phyloP scores from a whole-genome alignment of 2,797 vertebrate species.

The Rhadinocentrus ornatus region DNA sequence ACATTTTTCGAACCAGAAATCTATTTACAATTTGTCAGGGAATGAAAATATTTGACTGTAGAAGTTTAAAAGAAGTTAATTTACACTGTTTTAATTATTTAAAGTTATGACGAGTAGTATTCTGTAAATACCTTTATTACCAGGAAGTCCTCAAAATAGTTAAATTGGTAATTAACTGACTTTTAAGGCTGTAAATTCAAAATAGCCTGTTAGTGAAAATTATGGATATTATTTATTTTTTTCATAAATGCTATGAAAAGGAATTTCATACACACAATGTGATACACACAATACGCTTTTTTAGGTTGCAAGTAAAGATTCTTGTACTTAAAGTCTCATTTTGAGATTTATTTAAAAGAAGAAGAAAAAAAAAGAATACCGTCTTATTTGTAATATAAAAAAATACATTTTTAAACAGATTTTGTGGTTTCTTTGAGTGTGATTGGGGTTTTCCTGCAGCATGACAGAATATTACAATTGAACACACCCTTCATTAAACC shows the following conservation, averaged over 20 bases:
- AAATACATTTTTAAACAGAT: neutral
- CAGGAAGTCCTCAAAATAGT: neutral
- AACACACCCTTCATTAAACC: slow-evolving; percentile 47
- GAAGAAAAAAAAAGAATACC: neutral
- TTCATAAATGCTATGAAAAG: neutral
- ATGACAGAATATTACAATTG: neutral
- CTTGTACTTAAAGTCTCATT: neutral
- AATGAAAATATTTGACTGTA: neutral
- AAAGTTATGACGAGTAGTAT: neutral
- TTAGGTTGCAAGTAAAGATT: neutral
- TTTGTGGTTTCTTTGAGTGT: neutral
- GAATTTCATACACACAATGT: neutral
- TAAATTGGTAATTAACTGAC: neutral
- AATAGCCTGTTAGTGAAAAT: neutral
- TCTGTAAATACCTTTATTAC: neutral
- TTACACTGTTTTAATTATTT: neutral
- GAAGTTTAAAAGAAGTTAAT: neutral
- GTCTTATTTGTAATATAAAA: too few species aligned
- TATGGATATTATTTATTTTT: neutral
- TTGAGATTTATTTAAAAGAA: neutral
- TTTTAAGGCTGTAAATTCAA: neutral
- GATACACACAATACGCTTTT: neutral
- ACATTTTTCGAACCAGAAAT: accelerated
- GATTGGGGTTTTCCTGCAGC: slow-evolving; percentile 29
- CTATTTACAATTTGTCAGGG: neutral